Evolutionary conservation across 1,140 invertebrate genomes (phyloP).

Genomic region (Steinernema khuongi): DNA sequence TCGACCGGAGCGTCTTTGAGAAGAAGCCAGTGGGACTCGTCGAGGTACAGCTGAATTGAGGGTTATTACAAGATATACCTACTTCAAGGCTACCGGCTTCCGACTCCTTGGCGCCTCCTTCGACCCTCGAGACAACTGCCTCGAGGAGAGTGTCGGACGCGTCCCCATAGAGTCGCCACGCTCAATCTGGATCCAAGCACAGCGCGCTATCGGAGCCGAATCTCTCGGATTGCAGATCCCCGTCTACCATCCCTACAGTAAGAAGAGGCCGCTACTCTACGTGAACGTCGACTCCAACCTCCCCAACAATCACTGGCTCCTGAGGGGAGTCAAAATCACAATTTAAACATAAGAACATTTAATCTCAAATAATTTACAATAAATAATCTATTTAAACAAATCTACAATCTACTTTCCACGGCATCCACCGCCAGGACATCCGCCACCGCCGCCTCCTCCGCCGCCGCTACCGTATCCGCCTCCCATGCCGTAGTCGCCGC

Average conservation of each 20-base stretch:
- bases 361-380: constrained; percentile 1
- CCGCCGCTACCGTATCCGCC: constrained; percentile 25
- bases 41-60: too few species aligned
- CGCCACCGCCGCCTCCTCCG: constrained; percentile 29
- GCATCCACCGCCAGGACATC: constrained; percentile 33
- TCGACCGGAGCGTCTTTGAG: neutral
- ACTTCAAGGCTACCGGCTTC: too few species aligned
- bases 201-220: neutral
- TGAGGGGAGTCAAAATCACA: neutral
- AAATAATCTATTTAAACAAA: neutral
- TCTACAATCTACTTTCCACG: constrained; percentile 27
- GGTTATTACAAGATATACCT: too few species aligned
- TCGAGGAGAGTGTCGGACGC: neutral
- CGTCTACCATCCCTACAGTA: neutral
- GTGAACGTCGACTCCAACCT: constrained; percentile 4
- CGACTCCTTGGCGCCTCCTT: neutral
- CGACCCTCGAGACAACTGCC: neutral
- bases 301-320: constrained; percentile 2
- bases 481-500: constrained; percentile 21
- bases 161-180: neutral
- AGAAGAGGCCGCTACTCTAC: neutral
- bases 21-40: neutral
- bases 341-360: neutral
- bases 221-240: neutral
- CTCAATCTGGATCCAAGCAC: neutral